Evolutionary conservation across 2,888 invertebrate species (phyloP).

Genomic region (Rhagonycha lutea): DNA sequence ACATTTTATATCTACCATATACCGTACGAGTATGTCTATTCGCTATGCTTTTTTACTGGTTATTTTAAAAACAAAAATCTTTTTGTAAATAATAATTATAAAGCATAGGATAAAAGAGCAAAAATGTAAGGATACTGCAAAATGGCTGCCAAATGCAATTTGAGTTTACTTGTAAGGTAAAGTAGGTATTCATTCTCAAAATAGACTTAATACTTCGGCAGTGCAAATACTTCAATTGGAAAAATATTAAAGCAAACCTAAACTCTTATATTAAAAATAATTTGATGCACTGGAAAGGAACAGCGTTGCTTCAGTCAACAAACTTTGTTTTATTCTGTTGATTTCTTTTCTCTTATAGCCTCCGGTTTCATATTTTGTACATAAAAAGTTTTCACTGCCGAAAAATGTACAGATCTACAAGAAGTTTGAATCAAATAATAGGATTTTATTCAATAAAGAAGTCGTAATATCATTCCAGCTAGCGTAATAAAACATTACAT

Average conservation of each 20-base stretch:
- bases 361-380: conserved; percentile 23
- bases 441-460: conserved; percentile 27
- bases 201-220: conserved; percentile 11
- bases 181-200: conserved; percentile 13
- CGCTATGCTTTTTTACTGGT: neutral
- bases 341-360: conserved; percentile 21
- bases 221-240: conserved; percentile 22
- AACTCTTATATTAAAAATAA: conserved; percentile 28
- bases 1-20: too few species aligned
- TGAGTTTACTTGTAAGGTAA: conserved; percentile 1
- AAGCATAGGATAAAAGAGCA: neutral
- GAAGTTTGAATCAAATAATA: conserved; percentile 13
- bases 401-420: conserved; percentile 12
- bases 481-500: conserved; percentile 26
- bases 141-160: neutral
- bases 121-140: neutral
- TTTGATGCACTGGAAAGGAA: conserved; percentile 16
- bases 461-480: conserved; percentile 17
- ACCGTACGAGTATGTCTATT: too few species aligned
- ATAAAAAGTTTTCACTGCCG: conserved; percentile 24
- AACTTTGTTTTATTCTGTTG: conserved; percentile 28
- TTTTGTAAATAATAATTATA: neutral
- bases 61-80: neutral
- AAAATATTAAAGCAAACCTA: conserved; percentile 22
- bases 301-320: conserved; percentile 25